phyloP scores from a whole-genome alignment of 2,888 invertebrate species.

The Autographa pulchrina region DNA sequence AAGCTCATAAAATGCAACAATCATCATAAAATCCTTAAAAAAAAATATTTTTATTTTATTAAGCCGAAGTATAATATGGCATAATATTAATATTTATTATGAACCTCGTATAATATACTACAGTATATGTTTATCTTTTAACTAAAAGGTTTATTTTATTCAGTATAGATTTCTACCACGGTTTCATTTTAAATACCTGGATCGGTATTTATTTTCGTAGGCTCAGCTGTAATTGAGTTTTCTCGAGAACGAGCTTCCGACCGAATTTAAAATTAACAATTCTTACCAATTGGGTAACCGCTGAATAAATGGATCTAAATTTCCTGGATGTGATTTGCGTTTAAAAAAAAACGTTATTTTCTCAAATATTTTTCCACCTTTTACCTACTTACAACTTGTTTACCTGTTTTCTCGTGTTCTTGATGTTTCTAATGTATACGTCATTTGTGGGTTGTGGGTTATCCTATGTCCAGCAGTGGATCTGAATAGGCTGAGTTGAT shows the following conservation, averaged over 20 bases:
- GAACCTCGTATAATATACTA: not conserved
- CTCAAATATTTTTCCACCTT: not conserved
- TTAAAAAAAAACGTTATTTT: not conserved
- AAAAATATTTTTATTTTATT: constrained; percentile 54
- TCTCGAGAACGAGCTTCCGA: constrained; percentile 57
- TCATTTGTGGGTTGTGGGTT: too few relatives aligned
- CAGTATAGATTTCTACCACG: too few relatives aligned
- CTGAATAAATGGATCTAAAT: constrained; percentile 40
- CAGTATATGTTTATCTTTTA: not conserved
- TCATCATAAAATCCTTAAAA: constrained; percentile 57
- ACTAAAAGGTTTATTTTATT: not conserved
- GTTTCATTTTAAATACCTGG: constrained; percentile 66
- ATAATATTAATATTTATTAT: not conserved
- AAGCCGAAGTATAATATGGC: constrained; percentile 25
- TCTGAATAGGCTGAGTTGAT: too few relatives aligned
- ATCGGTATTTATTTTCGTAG: constrained; percentile 75
- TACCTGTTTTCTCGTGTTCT: too few relatives aligned
- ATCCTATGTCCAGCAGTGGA: too few relatives aligned
- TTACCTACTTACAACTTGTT: too few relatives aligned
- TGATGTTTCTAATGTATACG: too few relatives aligned
- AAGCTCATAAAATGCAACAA: constrained; percentile 56
- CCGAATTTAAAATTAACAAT: constrained; percentile 81
- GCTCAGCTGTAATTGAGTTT: constrained; percentile 82
- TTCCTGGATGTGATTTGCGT: constrained; percentile 51
- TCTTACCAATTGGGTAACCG: constrained; percentile 70